Evolutionary conservation across 2,888 invertebrate species (phyloP), one percentile per base, ranked within the genome.

Genomic region (Platycheirus rosarum): DNA sequence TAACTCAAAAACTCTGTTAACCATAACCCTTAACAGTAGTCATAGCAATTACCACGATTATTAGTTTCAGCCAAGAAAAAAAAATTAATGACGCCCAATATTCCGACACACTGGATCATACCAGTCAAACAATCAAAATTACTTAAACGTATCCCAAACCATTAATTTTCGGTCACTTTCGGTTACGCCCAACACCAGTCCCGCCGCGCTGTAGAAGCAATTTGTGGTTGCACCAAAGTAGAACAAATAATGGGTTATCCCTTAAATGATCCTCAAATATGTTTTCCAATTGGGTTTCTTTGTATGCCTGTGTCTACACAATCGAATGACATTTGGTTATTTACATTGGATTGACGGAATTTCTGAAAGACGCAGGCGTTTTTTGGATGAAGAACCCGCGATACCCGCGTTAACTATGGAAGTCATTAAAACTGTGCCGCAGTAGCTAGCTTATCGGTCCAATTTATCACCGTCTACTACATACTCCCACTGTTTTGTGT

Each of bases 201-300:
- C 7, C 13, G 7, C 26, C 7, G 16, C 16, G 11, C 20, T 35
- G 8, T 35, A 11, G 8, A 11, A 68, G 32, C 76, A 82, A 70
- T 82, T 82, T 82, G 80, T 82, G 76, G 80, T 76, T 82, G 80
- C 80, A 76, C 55, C 80, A 82, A 76, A 82, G 80, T 82, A 82
- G 76, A 82, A 76, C 80, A 82, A 82, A 82, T 82, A 82, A 82
- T 76, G 76, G 80, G 80, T 71, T 82, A 75, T 60, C 76, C 57
- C 55, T 60, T 44, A 60, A 60, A 44, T 60, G 42, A 60, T 60
- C 32, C 29, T 37, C 26, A 66, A 65, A 26, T 9, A 1, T 0
- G 23, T n/a, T 32, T 18, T 14, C 9, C 14, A 26, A 35, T 23
- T 16, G 1, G 4, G 35, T 35, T 20, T 26, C 11, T 8, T 35